Conservation (phyloP, 2,888 invertebrate genomes). For the Heteromurus nitidus region DNA sequence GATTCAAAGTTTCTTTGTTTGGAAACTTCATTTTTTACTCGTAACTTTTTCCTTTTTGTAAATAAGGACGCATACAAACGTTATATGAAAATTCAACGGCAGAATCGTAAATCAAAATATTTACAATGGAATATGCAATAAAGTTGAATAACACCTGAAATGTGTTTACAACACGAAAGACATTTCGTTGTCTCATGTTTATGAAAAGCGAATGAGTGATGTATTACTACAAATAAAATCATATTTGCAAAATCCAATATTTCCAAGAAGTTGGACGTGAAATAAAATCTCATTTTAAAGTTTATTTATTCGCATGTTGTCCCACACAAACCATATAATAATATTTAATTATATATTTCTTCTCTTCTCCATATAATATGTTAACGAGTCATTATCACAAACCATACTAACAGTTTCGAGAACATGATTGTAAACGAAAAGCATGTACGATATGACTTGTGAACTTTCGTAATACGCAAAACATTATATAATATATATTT, state of each 20-base stretch:
- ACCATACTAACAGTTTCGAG: constrained; percentile 47
- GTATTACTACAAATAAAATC: background rate
- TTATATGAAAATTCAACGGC: too few relatives aligned
- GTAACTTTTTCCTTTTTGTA: too few relatives aligned
- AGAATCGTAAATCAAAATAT: too few relatives aligned
- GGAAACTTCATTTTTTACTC: too few relatives aligned
- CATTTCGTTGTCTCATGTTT: background rate
- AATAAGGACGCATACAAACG: too few relatives aligned
- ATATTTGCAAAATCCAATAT: background rate
- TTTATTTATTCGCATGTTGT: constrained; percentile 53
- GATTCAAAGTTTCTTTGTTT: background rate
- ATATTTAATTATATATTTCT: constrained; percentile 25
- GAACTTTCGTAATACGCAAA: constrained; percentile 35
- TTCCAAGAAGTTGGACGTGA: background rate
- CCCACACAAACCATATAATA: constrained; percentile 40
- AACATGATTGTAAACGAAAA: constrained; percentile 35
- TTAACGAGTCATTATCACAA: constrained; percentile 55
- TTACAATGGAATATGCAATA: background rate
- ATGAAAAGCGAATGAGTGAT: background rate
- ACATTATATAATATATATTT: constrained; percentile 23
- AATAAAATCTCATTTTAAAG: constrained; percentile 45
- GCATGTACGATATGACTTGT: constrained; percentile 48
- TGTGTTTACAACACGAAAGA: background rate
- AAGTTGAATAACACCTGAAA: background rate
- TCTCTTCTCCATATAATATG: constrained; percentile 20